Evolutionary conservation across 64 coral and sea anemone genomes (phyloP).

Genomic region (Montipora sp.): DNA sequence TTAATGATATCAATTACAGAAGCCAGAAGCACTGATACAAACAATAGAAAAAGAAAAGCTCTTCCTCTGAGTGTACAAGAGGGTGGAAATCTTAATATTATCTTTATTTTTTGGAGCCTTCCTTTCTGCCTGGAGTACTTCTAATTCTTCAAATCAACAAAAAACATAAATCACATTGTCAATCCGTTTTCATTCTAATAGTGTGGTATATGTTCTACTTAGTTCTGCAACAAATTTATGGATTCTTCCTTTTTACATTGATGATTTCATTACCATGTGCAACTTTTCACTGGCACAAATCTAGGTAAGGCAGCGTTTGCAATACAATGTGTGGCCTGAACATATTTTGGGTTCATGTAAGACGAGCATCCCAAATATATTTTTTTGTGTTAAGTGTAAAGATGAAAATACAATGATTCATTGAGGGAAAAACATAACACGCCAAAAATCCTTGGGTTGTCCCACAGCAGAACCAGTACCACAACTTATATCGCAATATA

Average conservation of each 20-base stretch:
- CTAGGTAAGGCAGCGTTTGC: not conserved
- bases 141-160: conserved; percentile 1
- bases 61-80: not conserved
- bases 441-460: too few relatives aligned
- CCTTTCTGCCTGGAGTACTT: not conserved
- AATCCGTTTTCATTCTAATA: not conserved
- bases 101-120: conserved; percentile 9
- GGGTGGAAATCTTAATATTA: conserved; percentile 21
- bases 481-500: conserved; percentile 92
- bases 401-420: conserved; percentile 61
- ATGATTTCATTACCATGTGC: conserved; percentile 48
- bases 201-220: conserved; percentile 4
- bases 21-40: conserved; percentile 17
- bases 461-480: not conserved
- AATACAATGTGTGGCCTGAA: conserved; percentile 33
- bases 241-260: conserved; percentile 55
- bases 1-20: conserved; percentile 39
- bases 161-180: conserved; percentile 30
- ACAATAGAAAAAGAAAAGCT: conserved; percentile 15
- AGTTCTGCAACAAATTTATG: conserved; percentile 13
- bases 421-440: conserved; percentile 37
- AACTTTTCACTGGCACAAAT: conserved; percentile 41
- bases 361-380: conserved; percentile 1
- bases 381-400: conserved; percentile 28
- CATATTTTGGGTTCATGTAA: conserved; percentile 7